Base-by-base conservation (phyloP, 2,113 vertebrate genomes). In the Platysteira castanea region DNA sequence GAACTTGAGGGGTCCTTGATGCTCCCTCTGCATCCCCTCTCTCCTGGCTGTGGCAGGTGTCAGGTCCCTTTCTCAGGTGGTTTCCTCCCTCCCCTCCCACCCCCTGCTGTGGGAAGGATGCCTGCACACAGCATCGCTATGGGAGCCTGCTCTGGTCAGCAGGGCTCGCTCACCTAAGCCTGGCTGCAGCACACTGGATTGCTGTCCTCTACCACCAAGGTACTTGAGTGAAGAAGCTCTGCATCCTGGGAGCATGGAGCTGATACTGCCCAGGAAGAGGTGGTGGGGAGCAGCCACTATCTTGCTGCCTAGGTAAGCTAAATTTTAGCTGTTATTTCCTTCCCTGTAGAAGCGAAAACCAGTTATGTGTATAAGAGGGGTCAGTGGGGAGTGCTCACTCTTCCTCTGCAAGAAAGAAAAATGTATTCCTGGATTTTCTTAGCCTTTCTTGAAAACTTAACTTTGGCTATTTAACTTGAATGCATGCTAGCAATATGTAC, bases 331-430 rank as follows among this genome's bases (percentile, higher is more conserved):
- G 15, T 87, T 87, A 35, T 52, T 90, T 94, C 30, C 30, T 77
- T 75, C 18, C 8, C 16, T 49, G 15, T 50, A 68, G 71, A 81
- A 92, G 60, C 33, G 88, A 81, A 68, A 90, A 1, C 0, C 23
- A 30, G 13, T 49, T 71, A 31, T 2, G 0, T 70, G 10, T 80
- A 2, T 60, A 56, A 74, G 42, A 64, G 21, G 11, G 23, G 16
- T 33, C 1, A 1, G 54, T 2, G 7, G 24, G 67, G 49, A 49
- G 30, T 2, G 0, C 17, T 73, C 0, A 0, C 16, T 86, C 22
- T 47, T 77, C 52, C 26, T 84, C 41, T 57, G 20, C 11, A 37
- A 60, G 39, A 26, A 37, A 37, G 37, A 63, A 86, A 91, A 92
- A 50, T 5, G 3, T 2, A 0, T 56, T 93, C 27, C 15, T 59